Evolutionary conservation across 2,113 vertebrate species (phyloP), one percentile per base, ranked within the genome.

Genomic region (Crotophaga sulcirostris): DNA sequence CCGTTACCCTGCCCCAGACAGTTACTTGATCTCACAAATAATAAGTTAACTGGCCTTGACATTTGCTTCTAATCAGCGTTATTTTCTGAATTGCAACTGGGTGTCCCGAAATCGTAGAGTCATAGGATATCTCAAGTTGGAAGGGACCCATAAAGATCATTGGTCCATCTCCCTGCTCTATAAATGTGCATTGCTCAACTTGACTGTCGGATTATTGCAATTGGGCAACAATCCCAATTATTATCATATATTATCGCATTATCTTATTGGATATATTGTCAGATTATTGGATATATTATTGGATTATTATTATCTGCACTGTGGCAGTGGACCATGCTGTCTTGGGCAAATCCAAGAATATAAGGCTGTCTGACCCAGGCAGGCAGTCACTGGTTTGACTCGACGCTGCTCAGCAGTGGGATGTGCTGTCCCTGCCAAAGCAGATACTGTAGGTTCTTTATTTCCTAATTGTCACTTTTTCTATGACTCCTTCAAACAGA

Each of bases 391-490:
- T 87, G 73, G 77, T 91, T 78, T 82, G 56, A 77, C 60, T 81
- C 16, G 4, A 58, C 2, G 12, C 82, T 74, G 76, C 89, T 64
- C 66, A 56, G 91, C 81, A 62, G 66, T 33, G 69, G 70, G 81
- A 92, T 84, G 74, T 33, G 49, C 80, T 84, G 52, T 78, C 56
- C 70, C 59, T 95, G 91, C 93, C 95, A 96, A 84, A 89, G 84
- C 93, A 82, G 89, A 94, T 75, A 82, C 96, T 89, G 77, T 87
- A 72, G 49, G 74, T 87, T 92, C 89, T 92, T 96, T 94, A 85
- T 95, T 96, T 96, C 94, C 89, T 87, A 76, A 93, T 96, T 96
- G 93, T 93, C 91, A 87, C 77, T 91, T 93, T 89, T 78, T 79
- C 91, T 92, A 20, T 84, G 77, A 24, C 77, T 84, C 89, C 78